A percentile compares a stretch with the other conserved stretches of the same genome.
Conservation (phyloP, 2,113 vertebrate genomes). For the Piliocolobus tephrosceles region DNA sequence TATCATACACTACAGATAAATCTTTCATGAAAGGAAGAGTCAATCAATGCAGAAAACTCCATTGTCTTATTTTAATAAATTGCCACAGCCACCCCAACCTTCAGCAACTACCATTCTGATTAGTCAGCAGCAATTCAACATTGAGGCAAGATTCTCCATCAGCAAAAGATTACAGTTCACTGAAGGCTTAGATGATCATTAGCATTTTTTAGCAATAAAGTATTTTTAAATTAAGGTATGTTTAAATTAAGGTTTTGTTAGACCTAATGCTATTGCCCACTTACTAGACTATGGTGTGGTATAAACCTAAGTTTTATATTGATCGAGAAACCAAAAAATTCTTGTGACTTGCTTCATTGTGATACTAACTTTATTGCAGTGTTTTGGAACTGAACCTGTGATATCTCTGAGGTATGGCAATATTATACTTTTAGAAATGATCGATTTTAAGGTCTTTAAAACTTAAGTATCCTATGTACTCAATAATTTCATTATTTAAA, state of each 20-base stretch:
- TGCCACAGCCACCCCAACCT: neutral
- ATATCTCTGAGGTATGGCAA: neutral
- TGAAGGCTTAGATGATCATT: neutral
- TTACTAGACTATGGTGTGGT: neutral
- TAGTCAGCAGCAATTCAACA: neutral
- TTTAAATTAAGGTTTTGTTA: neutral
- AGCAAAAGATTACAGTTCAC: neutral
- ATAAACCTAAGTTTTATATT: neutral
- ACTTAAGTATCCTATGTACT: neutral
- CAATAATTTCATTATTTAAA: conserved; percentile 12
- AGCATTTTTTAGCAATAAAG: neutral
- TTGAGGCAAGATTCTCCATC: neutral
- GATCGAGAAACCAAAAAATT: neutral
- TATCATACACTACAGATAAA: neutral
- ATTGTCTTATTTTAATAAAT: neutral
- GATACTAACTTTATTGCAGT: neutral
- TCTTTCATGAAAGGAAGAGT: neutral
- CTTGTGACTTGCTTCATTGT: neutral
- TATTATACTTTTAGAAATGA: neutral
- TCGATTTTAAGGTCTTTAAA: neutral
- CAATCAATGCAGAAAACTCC: neutral
- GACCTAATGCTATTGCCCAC: neutral
- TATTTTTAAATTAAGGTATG: neutral
- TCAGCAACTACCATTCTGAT: neutral
- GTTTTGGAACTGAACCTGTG: neutral